These are phyloP conservation scores for Diplazon laetatorius DNA, from an alignment of 2,888 invertebrate species.

Conservation along the genomic window DNA sequence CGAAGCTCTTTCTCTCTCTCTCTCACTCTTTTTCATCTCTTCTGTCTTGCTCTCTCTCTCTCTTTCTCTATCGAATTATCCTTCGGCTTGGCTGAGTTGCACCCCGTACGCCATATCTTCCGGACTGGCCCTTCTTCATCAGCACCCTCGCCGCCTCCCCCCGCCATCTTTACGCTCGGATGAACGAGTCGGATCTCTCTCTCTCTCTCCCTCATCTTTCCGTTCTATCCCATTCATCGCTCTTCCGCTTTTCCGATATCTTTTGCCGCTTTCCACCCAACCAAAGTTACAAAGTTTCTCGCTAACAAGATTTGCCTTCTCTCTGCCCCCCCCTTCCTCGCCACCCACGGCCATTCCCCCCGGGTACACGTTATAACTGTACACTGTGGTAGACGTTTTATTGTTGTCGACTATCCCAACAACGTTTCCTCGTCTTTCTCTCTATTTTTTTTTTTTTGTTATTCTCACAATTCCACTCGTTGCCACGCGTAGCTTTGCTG, in stretches of 20 bases:
- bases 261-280: slow-evolving; percentile 4
- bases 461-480: too few species aligned
- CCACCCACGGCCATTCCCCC: too few species aligned
- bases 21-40: too few species aligned
- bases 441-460: not conserved
- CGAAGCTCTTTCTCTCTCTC: slow-evolving; percentile 6
- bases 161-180: slow-evolving; percentile 33
- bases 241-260: slow-evolving; percentile 11
- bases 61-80: slow-evolving; percentile 37
- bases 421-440: not conserved
- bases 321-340: too few species aligned
- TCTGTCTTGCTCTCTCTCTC: too few species aligned
- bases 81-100: slow-evolving; percentile 16
- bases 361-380: not conserved
- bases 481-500: too few species aligned
- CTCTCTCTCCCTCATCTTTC: not conserved
- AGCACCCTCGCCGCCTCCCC: slow-evolving; percentile 13
- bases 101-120: slow-evolving; percentile 9
- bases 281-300: slow-evolving; percentile 34
- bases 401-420: not conserved
- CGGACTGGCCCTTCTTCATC: slow-evolving; percentile 18
- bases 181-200: slow-evolving; percentile 17
- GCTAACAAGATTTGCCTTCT: slow-evolving; percentile 25
- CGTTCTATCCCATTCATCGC: not conserved
- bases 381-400: not conserved